A percentile compares a stretch with the other conserved stretches of the same genome.
These are phyloP conservation scores for Tetraneura akinire DNA, from an alignment of 1,140 invertebrate genomes.

Conservation along the genomic window DNA sequence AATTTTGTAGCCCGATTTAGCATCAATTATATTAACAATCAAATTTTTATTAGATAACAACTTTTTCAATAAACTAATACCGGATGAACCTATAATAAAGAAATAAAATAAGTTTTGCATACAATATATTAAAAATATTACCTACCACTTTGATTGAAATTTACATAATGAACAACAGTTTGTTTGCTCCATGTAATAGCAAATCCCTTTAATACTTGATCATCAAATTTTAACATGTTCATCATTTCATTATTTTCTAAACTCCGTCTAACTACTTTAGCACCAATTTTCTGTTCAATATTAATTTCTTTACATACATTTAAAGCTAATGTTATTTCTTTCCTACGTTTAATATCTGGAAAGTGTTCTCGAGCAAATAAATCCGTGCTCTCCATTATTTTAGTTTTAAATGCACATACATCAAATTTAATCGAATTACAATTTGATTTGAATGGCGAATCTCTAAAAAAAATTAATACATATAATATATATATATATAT, in stretches of 20 bases:
- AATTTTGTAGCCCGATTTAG: constrained; percentile 57
- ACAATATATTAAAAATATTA: background rate
- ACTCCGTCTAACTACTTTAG: constrained; percentile 26
- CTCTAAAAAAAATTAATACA: constrained; percentile 31
- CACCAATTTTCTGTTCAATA: constrained; percentile 12
- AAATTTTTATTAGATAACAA: constrained; percentile 56
- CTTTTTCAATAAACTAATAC: constrained; percentile 58
- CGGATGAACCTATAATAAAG: constrained; percentile 45
- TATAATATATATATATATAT: background rate
- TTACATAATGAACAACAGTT: constrained; percentile 39
- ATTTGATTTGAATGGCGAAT: constrained; percentile 32
- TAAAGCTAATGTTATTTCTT: constrained; percentile 38
- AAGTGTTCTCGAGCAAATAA: constrained; percentile 22
- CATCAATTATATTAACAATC: constrained; percentile 58
- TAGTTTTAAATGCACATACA: constrained; percentile 38
- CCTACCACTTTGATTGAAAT: constrained; percentile 39
- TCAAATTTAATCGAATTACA: background rate
- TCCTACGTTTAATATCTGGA: constrained; percentile 30
- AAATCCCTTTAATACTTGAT: constrained; percentile 40
- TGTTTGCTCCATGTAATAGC: constrained; percentile 42
- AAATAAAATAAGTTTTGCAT: too few relatives aligned
- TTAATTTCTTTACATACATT: constrained; percentile 25
- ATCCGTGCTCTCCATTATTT: constrained; percentile 29
- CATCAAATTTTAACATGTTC: constrained; percentile 17
- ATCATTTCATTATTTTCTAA: constrained; percentile 2